phyloP scores from a whole-genome alignment of 2,113 vertebrate species.

The Recurvirostra avosetta region DNA sequence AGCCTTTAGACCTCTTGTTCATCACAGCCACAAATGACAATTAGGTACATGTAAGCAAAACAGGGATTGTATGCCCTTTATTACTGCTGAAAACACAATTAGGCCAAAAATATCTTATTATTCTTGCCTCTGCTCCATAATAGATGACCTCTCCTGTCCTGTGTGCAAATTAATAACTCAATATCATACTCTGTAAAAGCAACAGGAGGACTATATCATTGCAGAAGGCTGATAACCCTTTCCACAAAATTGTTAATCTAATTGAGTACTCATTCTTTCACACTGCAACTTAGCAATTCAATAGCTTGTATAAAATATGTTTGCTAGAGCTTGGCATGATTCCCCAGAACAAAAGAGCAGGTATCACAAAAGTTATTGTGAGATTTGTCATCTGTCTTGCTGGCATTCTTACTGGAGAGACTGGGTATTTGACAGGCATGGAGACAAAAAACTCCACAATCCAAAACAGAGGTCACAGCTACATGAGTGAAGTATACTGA shows the following conservation, averaged over 20 bases:
- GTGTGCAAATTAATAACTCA: neutral
- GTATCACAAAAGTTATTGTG: neutral
- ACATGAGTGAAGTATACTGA: neutral
- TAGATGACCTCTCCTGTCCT: neutral
- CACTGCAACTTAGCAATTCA: neutral
- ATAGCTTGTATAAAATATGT: neutral
- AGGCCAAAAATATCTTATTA: neutral
- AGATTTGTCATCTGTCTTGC: neutral
- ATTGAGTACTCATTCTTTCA: neutral
- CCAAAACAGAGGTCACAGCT: neutral
- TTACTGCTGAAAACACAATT: neutral
- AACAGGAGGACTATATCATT: neutral
- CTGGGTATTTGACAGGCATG: neutral
- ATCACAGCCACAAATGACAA: neutral
- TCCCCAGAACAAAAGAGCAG: neutral
- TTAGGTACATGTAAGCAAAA: neutral
- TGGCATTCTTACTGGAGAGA: neutral
- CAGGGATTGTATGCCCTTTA: neutral
- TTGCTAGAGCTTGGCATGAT: neutral
- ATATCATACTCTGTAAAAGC: neutral
- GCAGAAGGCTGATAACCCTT: neutral
- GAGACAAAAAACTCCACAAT: neutral
- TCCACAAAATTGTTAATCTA: neutral
- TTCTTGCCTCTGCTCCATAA: neutral
- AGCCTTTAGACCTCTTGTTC: neutral